These are phyloP conservation scores for Neogale vison DNA, from an alignment of 2,113 vertebrate genomes.

Conservation along the genomic window DNA sequence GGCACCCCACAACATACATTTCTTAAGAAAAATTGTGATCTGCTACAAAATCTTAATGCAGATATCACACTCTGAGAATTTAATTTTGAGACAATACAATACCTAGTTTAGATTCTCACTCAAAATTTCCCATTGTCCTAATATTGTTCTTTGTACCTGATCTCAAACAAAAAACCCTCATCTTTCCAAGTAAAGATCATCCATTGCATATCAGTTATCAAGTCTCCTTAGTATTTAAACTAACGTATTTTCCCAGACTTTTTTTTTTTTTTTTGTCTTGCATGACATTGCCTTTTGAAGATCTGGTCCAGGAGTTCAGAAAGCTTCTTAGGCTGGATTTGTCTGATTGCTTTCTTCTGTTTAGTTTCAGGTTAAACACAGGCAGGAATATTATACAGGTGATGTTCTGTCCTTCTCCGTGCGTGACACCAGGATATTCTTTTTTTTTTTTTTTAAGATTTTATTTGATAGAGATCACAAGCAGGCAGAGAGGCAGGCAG, in stretches of 20 bases:
- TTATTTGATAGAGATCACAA: no score
- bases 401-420: not conserved
- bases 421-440: not conserved
- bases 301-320: not conserved
- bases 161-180: not conserved
- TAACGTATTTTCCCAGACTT: not conserved
- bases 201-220: not conserved
- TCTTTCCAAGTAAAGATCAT: not conserved
- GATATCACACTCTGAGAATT: not conserved
- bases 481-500: no score
- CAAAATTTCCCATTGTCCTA: not conserved
- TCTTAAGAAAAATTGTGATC: not conserved
- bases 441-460: no score
- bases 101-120: not conserved
- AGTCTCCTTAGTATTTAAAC: not conserved
- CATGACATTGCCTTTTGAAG: not conserved
- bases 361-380: not conserved
- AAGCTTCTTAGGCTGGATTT: not conserved
- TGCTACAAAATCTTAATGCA: not conserved
- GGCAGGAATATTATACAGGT: not conserved
- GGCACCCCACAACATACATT: not conserved
- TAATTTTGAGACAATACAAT: not conserved
- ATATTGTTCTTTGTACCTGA: not conserved
- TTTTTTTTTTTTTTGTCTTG: not conserved
- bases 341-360: not conserved